Percentiles rank a stretch among this genome's conserved stretches.
Conservation (phyloP, 2,113 vertebrate species). For the Phainopepla nitens region DNA sequence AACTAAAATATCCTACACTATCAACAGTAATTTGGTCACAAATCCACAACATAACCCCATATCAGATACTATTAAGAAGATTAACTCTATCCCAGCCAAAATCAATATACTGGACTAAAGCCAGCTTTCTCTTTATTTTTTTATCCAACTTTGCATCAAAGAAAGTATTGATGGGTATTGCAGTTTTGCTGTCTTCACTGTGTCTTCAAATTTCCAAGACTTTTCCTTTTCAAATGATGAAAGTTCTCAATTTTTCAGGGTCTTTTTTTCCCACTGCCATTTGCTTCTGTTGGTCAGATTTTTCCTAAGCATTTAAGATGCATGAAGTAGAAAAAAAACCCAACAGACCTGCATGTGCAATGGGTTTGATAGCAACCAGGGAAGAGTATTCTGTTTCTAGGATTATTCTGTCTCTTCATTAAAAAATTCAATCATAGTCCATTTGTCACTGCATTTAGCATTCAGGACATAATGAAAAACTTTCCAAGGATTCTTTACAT, state of each 20-base stretch:
- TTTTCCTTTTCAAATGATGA: not conserved
- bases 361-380: not conserved
- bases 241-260: not conserved
- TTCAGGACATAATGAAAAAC: not conserved
- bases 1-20: not conserved
- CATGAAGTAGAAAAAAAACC: not conserved
- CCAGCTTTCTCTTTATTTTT: not conserved
- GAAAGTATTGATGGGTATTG: not conserved
- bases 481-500: not conserved
- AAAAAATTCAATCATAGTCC: not conserved
- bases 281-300: not conserved
- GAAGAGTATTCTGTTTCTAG: not conserved
- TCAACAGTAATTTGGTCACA: not conserved
- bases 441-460: not conserved
- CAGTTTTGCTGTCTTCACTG: not conserved
- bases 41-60: not conserved
- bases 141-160: not conserved
- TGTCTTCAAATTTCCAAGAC: not conserved
- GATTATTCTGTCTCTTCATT: not conserved
- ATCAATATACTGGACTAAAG: not conserved
- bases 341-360: not conserved
- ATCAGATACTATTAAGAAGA: not conserved
- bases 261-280: not conserved
- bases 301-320: not conserved
- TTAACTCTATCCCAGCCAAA: not conserved